A percentile compares a stretch with the other conserved stretches of the same genome.
Evolutionary conservation across 2,113 vertebrate genomes (phyloP).

Genomic region (Monarcha castaneiventris): DNA sequence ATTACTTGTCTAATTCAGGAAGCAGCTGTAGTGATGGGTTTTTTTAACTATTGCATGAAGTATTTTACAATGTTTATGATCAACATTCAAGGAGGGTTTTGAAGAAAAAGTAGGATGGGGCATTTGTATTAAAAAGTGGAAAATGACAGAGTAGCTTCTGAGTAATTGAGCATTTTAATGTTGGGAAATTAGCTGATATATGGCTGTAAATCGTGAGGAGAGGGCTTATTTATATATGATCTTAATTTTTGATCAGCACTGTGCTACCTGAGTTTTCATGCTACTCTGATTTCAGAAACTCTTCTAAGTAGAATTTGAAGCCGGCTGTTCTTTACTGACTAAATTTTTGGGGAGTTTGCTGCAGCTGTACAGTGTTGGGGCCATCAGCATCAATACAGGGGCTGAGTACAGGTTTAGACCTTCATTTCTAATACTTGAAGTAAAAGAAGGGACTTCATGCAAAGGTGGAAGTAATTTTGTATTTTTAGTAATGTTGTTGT

Average conservation of each 20-base stretch:
- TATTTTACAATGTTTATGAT: background rate
- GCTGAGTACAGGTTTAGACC: background rate
- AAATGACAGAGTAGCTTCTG: background rate
- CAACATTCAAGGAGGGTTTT: background rate
- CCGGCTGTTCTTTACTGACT: background rate
- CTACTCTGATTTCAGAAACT: background rate
- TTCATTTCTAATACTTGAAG: background rate
- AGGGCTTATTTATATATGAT: background rate
- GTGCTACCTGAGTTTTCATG: background rate
- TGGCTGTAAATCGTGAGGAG: accelerated
- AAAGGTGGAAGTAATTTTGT: background rate
- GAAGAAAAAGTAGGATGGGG: background rate
- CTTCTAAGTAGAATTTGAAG: background rate
- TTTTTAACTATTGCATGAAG: background rate
- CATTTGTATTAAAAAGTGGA: background rate
- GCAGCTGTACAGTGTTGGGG: background rate
- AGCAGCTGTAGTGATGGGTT: background rate
- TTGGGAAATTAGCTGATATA: background rate
- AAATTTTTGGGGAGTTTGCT: background rate
- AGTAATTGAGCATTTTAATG: background rate
- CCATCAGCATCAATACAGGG: background rate
- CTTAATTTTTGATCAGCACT: background rate
- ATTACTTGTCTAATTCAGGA: background rate
- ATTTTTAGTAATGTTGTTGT: background rate
- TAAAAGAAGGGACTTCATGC: background rate